Conservation (phyloP, 2,888 invertebrate species). For the Trissolcus brochymenae region DNA sequence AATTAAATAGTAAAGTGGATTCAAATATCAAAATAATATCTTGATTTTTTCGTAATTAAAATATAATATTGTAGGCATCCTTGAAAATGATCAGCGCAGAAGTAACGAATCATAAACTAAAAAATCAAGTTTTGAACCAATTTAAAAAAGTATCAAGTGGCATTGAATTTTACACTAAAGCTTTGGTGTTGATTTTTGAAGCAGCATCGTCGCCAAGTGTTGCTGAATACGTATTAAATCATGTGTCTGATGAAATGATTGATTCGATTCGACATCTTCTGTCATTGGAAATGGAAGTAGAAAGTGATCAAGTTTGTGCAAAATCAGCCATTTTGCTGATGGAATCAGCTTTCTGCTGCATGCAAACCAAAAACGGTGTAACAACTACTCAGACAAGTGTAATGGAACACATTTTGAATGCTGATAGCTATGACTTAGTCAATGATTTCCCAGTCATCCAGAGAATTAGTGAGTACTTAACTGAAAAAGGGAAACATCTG, state of each 20-base stretch:
- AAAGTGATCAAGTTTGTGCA: conserved; percentile 17
- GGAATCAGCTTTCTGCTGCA: conserved; percentile 62
- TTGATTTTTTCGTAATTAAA: neutral
- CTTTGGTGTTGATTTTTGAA: conserved; percentile 36
- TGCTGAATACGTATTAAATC: conserved; percentile 23
- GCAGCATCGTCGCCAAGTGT: conserved; percentile 25
- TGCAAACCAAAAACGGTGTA: conserved; percentile 56
- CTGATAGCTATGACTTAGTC: conserved; percentile 62
- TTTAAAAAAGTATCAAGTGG: neutral
- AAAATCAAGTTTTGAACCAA: conserved; percentile 13
- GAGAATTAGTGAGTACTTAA: conserved; percentile 66
- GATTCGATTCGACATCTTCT: conserved; percentile 14
- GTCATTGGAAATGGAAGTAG: conserved; percentile 9
- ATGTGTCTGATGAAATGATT: conserved; percentile 20
- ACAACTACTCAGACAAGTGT: conserved; percentile 62
- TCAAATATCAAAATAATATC: neutral
- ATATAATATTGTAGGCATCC: conserved; percentile 8
- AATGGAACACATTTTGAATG: conserved; percentile 63
- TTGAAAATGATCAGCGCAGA: conserved; percentile 23
- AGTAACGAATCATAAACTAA: conserved; percentile 4
- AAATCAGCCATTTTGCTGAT: conserved; percentile 10
- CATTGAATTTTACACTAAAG: conserved; percentile 17
- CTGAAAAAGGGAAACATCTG: conserved; percentile 5
- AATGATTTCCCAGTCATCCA: conserved; percentile 66
- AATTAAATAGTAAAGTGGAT: neutral